These are phyloP conservation scores for Sebastes kiyomatsui DNA, from an alignment of 2,797 vertebrate species.

Conservation along the genomic window DNA sequence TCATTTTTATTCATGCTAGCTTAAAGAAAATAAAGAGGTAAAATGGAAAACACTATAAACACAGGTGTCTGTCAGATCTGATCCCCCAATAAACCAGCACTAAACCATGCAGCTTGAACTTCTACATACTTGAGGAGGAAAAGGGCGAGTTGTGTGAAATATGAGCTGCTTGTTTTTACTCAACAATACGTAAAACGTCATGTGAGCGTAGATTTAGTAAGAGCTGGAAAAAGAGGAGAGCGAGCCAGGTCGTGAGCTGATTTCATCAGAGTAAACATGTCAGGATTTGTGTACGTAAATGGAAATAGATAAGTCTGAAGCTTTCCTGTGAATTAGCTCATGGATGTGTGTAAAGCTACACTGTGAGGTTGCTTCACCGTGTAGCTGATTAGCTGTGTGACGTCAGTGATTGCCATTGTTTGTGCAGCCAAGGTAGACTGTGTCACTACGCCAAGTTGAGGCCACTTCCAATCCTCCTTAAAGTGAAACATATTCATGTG, in stretches of 20 bases:
- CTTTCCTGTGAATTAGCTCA: constrained; percentile 1
- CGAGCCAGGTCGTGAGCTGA: background rate
- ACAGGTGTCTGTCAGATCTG: background rate
- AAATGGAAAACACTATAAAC: constrained; percentile 28
- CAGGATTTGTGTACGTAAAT: background rate
- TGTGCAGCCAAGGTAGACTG: constrained; percentile 15
- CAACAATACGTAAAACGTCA: background rate
- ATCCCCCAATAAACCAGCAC: background rate
- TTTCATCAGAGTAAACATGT: constrained; percentile 14
- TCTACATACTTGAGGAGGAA: background rate
- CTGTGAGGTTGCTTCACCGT: background rate
- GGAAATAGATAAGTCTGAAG: constrained; percentile 13
- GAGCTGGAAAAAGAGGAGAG: constrained; percentile 13
- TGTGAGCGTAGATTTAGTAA: background rate
- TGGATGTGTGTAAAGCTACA: background rate
- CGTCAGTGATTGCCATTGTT: constrained; percentile 6
- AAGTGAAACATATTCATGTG: background rate
- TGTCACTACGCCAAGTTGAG: background rate
- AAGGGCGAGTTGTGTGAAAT: constrained; percentile 7
- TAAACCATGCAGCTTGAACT: background rate
- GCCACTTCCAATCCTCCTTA: background rate
- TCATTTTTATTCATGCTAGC: background rate
- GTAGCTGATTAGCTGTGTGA: constrained; percentile 1
- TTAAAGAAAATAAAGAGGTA: background rate
- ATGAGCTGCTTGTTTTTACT: constrained; percentile 32